These are phyloP conservation scores for Euzophera pinguis DNA, from an alignment of 2,888 invertebrate species.

Conservation along the genomic window DNA sequence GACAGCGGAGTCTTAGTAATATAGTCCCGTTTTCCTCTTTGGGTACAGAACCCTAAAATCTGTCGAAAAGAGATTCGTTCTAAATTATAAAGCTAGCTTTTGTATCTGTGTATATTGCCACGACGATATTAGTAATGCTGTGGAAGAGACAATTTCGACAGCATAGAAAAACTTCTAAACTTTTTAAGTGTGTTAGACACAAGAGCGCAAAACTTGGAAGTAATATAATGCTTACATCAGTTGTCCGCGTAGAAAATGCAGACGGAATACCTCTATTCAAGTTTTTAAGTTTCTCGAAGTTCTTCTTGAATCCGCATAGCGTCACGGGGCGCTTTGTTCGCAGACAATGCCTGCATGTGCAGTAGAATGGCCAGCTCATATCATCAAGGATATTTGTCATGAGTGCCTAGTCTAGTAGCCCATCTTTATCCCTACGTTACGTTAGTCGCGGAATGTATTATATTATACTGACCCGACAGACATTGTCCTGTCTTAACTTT, in stretches of 20 bases:
- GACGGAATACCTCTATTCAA: slow-evolving; percentile 63
- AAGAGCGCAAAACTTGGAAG: neutral
- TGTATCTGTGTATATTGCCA: too few species aligned
- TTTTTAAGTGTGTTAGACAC: neutral
- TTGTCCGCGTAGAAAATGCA: slow-evolving; percentile 40
- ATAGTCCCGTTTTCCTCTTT: too few species aligned
- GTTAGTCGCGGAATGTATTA: too few species aligned
- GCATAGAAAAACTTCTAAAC: too few species aligned
- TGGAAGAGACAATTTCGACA: too few species aligned
- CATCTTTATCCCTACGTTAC: slow-evolving; percentile 17
- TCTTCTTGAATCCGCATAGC: slow-evolving; percentile 56
- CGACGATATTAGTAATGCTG: too few species aligned
- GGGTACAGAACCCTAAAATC: too few species aligned
- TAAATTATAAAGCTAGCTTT: too few species aligned
- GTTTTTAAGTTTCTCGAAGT: slow-evolving; percentile 66
- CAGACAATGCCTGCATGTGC: slow-evolving; percentile 66
- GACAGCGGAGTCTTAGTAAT: too few species aligned
- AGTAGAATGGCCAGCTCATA: slow-evolving; percentile 57
- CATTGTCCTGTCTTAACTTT: too few species aligned
- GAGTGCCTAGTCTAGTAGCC: slow-evolving; percentile 31
- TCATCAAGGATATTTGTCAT: slow-evolving; percentile 56
- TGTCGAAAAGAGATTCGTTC: too few species aligned
- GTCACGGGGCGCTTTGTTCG: slow-evolving; percentile 63
- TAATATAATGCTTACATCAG: slow-evolving; percentile 36
- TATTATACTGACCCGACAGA: too few species aligned